These are phyloP conservation scores for Rynchops niger DNA, from an alignment of 2,113 vertebrate species.

Conservation along the genomic window DNA sequence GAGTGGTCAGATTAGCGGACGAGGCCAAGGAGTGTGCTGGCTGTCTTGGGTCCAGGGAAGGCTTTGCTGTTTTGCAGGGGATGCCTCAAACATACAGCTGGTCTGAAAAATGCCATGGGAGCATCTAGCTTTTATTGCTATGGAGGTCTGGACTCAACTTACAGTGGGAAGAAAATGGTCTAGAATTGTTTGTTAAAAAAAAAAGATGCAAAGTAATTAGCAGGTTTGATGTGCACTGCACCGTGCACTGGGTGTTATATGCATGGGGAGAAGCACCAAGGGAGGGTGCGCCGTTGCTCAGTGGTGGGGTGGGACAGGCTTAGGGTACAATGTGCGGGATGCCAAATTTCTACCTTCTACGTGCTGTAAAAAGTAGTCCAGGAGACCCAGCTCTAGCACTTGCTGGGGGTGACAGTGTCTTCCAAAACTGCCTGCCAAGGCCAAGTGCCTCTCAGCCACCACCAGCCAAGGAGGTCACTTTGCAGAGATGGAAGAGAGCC, in stretches of 20 bases:
- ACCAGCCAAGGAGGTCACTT: neutral
- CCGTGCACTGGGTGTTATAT: accelerated
- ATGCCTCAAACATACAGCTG: neutral
- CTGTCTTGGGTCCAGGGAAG: neutral
- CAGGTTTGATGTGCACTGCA: neutral
- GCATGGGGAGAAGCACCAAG: accelerated
- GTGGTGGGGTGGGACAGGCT: neutral
- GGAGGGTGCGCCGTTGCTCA: neutral
- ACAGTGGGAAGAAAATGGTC: neutral
- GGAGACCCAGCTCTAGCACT: neutral
- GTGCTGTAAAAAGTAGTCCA: neutral
- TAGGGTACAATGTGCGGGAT: neutral
- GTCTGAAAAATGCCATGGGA: neutral
- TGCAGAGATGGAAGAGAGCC: neutral
- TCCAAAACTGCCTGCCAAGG: neutral
- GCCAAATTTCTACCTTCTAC: neutral
- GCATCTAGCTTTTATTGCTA: neutral
- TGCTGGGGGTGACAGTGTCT: neutral
- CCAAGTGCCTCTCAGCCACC: neutral
- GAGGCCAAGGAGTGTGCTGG: neutral
- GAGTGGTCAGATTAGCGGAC: neutral
- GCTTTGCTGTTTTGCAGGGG: neutral
- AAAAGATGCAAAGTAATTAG: neutral
- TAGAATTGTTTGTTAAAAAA: neutral
- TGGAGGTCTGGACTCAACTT: neutral